Conservation (phyloP, 2,113 vertebrate genomes). For the Mesitornis unicolor region DNA sequence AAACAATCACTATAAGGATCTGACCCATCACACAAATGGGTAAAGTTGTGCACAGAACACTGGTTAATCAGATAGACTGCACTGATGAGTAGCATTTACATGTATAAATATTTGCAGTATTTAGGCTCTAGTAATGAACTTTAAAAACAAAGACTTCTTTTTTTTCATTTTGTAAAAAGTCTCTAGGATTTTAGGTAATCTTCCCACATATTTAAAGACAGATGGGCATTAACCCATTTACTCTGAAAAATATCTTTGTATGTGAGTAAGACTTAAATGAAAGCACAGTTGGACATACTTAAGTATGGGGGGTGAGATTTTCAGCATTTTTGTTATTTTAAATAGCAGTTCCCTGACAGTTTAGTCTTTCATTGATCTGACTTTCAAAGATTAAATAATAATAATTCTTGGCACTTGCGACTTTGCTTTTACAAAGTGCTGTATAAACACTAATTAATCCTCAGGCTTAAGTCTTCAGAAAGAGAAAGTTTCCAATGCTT, state of each 20-base stretch:
- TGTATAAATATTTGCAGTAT: background rate
- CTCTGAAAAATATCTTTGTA: background rate
- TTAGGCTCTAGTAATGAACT: background rate
- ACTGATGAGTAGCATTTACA: background rate
- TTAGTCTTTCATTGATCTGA: slow-evolving; percentile 50
- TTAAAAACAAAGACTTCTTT: background rate
- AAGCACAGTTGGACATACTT: background rate
- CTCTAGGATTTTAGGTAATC: background rate
- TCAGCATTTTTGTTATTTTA: slow-evolving; percentile 23
- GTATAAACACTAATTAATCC: slow-evolving; percentile 69
- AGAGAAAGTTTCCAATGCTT: slow-evolving; percentile 24
- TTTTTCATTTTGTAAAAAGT: background rate
- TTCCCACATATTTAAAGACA: background rate
- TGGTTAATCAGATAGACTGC: background rate
- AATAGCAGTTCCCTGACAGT: slow-evolving; percentile 20
- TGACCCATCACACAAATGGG: background rate
- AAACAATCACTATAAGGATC: background rate
- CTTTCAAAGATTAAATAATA: slow-evolving; percentile 54
- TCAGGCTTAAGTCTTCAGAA: slow-evolving; percentile 42
- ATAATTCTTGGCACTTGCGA: slow-evolving; percentile 45
- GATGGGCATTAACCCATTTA: background rate
- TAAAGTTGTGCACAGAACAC: background rate
- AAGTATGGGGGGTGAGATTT: background rate
- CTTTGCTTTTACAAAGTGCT: slow-evolving; percentile 48
- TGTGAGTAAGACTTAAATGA: background rate